phyloP scores from a whole-genome alignment of 1,140 invertebrate genomes.

The Batillaria attramentaria region DNA sequence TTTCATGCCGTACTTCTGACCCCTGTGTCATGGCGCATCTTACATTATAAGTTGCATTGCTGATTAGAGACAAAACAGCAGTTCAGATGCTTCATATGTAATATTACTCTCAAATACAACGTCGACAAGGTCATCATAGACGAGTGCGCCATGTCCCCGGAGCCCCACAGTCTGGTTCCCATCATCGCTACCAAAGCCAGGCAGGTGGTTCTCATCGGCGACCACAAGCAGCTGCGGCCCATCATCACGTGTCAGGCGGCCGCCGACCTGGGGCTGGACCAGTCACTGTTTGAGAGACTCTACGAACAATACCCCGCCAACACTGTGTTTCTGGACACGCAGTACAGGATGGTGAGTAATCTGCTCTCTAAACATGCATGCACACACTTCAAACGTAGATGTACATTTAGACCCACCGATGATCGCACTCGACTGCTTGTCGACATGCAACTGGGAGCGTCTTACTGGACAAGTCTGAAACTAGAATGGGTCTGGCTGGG shows the following conservation, averaged over 20 bases:
- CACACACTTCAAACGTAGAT: too few relatives aligned
- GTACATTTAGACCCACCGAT: too few relatives aligned
- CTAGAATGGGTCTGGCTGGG: too few relatives aligned
- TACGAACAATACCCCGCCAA: constrained; percentile 31
- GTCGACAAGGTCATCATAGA: constrained; percentile 47
- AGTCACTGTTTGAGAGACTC: constrained; percentile 65
- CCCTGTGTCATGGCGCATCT: too few relatives aligned
- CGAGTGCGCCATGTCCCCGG: constrained; percentile 65
- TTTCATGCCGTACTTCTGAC: too few relatives aligned
- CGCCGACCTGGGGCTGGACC: constrained; percentile 55
- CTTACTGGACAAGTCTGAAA: too few relatives aligned
- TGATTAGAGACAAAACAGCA: too few relatives aligned
- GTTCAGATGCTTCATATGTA: too few relatives aligned
- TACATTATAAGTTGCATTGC: too few relatives aligned
- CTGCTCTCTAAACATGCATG: not conserved
- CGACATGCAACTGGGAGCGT: too few relatives aligned
- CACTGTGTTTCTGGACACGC: constrained; percentile 46
- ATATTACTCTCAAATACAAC: too few relatives aligned
- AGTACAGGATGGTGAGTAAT: constrained; percentile 67
- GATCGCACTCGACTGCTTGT: too few relatives aligned
- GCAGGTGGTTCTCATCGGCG: constrained; percentile 66
- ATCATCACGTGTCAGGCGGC: constrained; percentile 57
- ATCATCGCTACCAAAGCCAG: constrained; percentile 53
- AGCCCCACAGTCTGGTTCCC: constrained; percentile 62
- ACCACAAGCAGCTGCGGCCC: constrained; percentile 65